These are phyloP conservation scores for Vanacampus margaritifer DNA, from an alignment of 2,113 vertebrate genomes.

Conservation along the genomic window DNA sequence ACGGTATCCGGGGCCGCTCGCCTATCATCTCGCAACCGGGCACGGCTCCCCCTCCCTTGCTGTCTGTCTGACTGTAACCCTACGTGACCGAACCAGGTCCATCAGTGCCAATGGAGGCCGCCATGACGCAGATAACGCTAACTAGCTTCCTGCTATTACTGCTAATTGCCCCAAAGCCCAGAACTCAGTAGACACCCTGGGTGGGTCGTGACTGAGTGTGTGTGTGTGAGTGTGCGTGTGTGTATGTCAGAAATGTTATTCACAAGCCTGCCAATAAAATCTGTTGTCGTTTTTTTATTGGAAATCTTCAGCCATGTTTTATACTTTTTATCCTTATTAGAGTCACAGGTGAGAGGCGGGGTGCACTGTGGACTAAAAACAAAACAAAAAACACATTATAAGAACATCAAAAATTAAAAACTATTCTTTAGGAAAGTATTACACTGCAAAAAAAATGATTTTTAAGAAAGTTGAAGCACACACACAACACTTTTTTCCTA, in stretches of 20 bases:
- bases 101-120: constrained; percentile 54
- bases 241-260: constrained; percentile 20
- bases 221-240: constrained; percentile 13
- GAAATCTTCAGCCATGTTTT: background rate
- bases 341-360: background rate
- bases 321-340: background rate
- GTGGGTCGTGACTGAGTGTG: constrained; percentile 57
- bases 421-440: too few species aligned
- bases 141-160: constrained; percentile 69
- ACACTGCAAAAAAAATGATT: too few species aligned
- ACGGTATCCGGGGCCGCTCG: constrained; percentile 26
- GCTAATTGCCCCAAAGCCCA: constrained; percentile 55
- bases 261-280: constrained; percentile 13
- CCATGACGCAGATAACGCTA: constrained; percentile 63
- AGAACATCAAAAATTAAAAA: too few species aligned
- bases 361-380: too few species aligned
- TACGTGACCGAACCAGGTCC: constrained; percentile 62
- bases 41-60: constrained; percentile 23
- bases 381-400: too few species aligned
- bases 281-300: background rate
- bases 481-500: too few species aligned
- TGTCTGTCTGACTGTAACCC: constrained; percentile 44
- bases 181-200: constrained; percentile 67
- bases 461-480: too few species aligned
- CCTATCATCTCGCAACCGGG: background rate